Base-by-base conservation (phyloP, 2,113 vertebrate species). In the Pterocles orientalis region DNA sequence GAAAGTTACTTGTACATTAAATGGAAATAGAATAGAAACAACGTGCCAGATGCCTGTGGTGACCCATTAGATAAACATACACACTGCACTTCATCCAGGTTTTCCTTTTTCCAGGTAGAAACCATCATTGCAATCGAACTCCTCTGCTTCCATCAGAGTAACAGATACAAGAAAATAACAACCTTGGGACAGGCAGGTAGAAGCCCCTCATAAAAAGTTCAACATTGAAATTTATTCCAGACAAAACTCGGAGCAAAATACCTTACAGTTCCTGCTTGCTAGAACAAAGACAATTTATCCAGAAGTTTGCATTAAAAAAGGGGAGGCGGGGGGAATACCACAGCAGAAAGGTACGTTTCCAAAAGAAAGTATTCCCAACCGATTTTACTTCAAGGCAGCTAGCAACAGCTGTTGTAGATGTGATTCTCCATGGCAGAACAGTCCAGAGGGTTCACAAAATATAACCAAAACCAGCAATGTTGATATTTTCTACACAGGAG, bases 111-210 rank as follows among this genome's bases (percentile, higher is more conserved):
- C 39, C 78, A 73, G 18, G 28, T 1, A 65, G 26, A 58, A 3
- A 12, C 25, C 43, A 76, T 50, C 33, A 57, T 0, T 0, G 33
- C 29, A 69, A 86, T 29, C 2, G 3, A 91, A 77, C 5, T 36
- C 33, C 66, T 64, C 43, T 23, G 12, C 39, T 77, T 84, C 60
- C 5, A 36, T 12, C 10, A 66, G 14, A 81, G 8, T 26, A 66
- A 64, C 25, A 75, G 82, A 86, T 6, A 68, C 4, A 57, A 73
- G 36, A 62, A 70, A 86, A 80, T 15, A 41, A 69, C 26, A 31
- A 33, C 18, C 21, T 70, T 34, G 31, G 41, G 23, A 51, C 12
- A 77, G 18, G 36, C 2, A 7, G n/a, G 47, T 16, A 66, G 8
- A 39, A 87, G 56, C 14, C 10, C n/a, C 61, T 50, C 18, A 20